These are phyloP conservation scores for Otolemur garnettii DNA, from an alignment of 2,113 vertebrate species.

Conservation along the genomic window DNA sequence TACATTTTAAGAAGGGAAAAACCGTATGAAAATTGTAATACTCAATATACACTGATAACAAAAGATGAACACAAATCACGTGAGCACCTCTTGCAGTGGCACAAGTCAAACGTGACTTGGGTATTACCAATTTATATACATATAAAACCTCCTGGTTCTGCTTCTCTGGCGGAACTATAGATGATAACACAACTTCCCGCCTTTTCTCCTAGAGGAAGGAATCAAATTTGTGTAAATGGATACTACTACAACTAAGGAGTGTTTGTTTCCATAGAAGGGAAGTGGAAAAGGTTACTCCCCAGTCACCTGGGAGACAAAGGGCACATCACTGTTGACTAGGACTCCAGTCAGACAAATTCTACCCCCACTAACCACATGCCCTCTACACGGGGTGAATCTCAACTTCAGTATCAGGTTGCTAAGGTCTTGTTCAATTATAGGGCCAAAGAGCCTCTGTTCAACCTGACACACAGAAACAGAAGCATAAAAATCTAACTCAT, in stretches of 20 bases:
- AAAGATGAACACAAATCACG: too few relatives aligned
- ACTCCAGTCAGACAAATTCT: background rate
- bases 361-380: background rate
- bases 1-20: background rate
- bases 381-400: background rate
- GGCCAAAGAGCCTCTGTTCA: constrained; percentile 1
- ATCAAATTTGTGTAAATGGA: background rate
- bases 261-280: background rate
- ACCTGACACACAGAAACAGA: background rate
- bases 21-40: too few relatives aligned
- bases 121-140: background rate
- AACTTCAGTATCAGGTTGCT: background rate
- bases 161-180: background rate
- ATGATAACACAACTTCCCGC: background rate
- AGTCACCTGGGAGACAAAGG: background rate
- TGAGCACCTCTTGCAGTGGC: too few relatives aligned
- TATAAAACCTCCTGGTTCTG: background rate
- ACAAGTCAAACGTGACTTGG: too few relatives aligned
- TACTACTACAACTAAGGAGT: background rate
- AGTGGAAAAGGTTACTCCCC: background rate
- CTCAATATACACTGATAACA: too few relatives aligned
- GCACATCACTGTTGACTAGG: background rate
- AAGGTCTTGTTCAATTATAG: background rate
- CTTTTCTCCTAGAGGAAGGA: background rate
- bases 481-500: constrained; percentile 3